Evolutionary conservation across 2,888 invertebrate genomes (phyloP), one percentile per base, ranked within the genome.

Genomic region (Petrolisthes manimaculis): DNA sequence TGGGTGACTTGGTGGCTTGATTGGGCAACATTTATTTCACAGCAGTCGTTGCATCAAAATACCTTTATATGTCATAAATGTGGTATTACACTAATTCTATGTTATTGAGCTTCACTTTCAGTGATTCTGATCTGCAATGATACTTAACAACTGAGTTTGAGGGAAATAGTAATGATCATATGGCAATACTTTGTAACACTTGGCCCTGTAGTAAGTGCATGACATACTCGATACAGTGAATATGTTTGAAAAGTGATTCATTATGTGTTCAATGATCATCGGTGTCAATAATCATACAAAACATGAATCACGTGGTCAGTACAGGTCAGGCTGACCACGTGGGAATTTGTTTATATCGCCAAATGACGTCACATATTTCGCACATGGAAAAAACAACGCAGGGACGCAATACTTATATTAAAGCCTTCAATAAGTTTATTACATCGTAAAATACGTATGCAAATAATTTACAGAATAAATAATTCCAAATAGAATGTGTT

Each of bases 281-380:
- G n/a, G 8, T 6, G 75, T 75, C 8, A 8, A 61, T 37, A 83
- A 71, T 84, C 54, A 14, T 79, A 84, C 84, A 61, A 88, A 88
- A 88, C 88, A 88, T 81, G 88, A 79, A 84, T 84, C 88, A 88
- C 88, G 84, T 88, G 88, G 88, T 88, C 88, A 88, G 84, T 84
- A 84, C 79, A 86, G 89, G 89, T 89, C 86, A 89, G 84, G 51
- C 80, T 89, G 84, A 89, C 86, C 89, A 89, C 89, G 89, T 89
- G 89, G 89, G 84, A 84, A 87, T 89, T 89, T 89, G 89, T 89
- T 89, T 89, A 89, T 89, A 87, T 89, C 89, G 89, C 89, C 89
- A 89, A 55, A 84, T 89, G 89, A 89, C 89, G 89, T 89, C 86
- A 89, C 83, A 83, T 12, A 56, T 89, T 83, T 86, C 86, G 21